phyloP scores from a whole-genome alignment of 2,113 vertebrate species.

The Corythornis cristatus region DNA sequence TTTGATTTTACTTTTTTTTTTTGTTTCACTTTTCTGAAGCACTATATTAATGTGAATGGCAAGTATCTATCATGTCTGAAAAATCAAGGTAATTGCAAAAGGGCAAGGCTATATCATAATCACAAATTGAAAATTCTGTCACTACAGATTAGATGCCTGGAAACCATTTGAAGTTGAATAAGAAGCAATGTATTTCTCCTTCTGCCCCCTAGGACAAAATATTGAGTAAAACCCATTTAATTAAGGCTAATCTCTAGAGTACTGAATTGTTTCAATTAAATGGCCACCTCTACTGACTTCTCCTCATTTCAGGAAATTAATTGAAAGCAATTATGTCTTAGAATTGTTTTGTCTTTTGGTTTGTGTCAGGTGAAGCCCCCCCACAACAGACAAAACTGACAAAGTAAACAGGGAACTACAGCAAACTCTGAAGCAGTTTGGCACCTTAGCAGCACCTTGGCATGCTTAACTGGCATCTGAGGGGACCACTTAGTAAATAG shows the following conservation, averaged over 20 bases:
- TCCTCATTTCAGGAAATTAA: constrained; percentile 48
- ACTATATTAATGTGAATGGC: background rate
- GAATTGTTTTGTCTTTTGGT: constrained; percentile 3
- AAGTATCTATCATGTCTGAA: background rate
- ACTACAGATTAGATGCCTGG: background rate
- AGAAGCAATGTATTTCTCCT: constrained; percentile 3
- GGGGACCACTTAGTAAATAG: no score
- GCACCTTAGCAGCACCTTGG: no score
- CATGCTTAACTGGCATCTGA: no score
- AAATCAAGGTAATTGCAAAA: background rate
- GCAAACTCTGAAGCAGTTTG: no score
- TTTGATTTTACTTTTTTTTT: background rate
- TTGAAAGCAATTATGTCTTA: constrained; percentile 47
- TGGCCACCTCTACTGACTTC: constrained; percentile 36
- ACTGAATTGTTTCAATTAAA: constrained; percentile 26
- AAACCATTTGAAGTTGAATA: constrained; percentile 5
- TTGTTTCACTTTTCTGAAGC: background rate
- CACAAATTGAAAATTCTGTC: background rate
- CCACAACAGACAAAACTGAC: no score
- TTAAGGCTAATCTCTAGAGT: constrained; percentile 41
- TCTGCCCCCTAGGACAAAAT: background rate
- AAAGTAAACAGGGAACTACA: no score
- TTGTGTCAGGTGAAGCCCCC: no score
- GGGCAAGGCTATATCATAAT: background rate
- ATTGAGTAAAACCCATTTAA: constrained; percentile 26